Evolutionary conservation across 2,888 invertebrate species (phyloP), one percentile per base, ranked within the genome.

Genomic region (Drosophila quinaria): DNA sequence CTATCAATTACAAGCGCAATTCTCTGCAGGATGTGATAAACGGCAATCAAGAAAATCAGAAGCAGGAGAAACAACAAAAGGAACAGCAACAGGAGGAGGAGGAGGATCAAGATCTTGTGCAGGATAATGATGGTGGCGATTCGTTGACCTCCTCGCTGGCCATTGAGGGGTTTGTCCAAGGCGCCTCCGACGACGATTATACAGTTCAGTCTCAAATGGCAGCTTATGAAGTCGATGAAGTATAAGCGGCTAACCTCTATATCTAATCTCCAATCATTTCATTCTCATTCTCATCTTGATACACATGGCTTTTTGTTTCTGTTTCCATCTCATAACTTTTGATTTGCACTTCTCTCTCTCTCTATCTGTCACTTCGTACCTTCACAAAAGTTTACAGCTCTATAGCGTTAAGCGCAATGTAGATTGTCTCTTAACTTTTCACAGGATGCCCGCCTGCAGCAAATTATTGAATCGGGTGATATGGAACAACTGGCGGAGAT

Each of bases 401-500:
- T 60, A 29, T 22, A 35, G n/a, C 25, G 19, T 8, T 17, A 39
- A 9, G 58, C 49, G 17, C 35, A 55, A n/a, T 58, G 46, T 58
- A 44, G 66, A 41, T 68, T 35, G 46, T 62, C 29, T 55, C 33
- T 8, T 59, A 15, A 1, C 41, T 47, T 19, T 74, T 55, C 55
- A 92, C 93, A 94, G 92, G 96, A 96, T 78, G 94, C 94, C 15
- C 95, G 95, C 91, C 94, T 96, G 42, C 94, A 94, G 62, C 94
- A 94, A 76, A 93, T 96, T 78, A 94, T 97, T 56, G 95, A 95
- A 82, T 94, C 94, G 74, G 96, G 97, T 9, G 97, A 97, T 90
- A 96, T 98, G 95, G 98, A 97, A 91, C 96, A 97, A 93, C 93
- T 98, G 87, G 98, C 98, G 29, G 95, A 96, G 56, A 93, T 98